These are phyloP conservation scores for Phrynocephalus forsythii DNA, from an alignment of 2,797 vertebrate genomes.

Conservation along the genomic window DNA sequence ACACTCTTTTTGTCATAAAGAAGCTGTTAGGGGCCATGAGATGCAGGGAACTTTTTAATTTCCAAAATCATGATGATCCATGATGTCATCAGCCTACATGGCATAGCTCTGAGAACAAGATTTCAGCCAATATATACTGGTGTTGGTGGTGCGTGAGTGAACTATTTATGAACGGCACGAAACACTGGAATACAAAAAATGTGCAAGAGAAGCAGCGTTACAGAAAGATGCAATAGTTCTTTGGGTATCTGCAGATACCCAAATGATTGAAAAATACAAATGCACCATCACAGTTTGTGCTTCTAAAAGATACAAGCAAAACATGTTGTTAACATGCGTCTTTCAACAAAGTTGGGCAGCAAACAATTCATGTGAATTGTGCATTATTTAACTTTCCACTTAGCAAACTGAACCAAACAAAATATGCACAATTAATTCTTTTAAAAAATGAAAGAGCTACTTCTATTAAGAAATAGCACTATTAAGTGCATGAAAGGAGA, in stretches of 20 bases:
- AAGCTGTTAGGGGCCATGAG: neutral
- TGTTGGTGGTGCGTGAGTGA: neutral
- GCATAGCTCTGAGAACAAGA: too few species aligned
- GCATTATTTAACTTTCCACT: slow-evolving; percentile 35
- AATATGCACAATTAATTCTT: neutral
- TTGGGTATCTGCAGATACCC: neutral
- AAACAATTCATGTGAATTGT: slow-evolving; percentile 23
- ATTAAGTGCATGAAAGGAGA: neutral
- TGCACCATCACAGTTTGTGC: neutral
- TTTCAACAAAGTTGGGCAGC: slow-evolving; percentile 7
- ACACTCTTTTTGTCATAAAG: neutral
- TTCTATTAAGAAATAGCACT: neutral
- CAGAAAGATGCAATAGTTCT: neutral
- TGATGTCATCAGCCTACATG: neutral
- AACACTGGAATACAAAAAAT: neutral
- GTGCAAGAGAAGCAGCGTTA: neutral
- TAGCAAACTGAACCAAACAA: slow-evolving; percentile 21
- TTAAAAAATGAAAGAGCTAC: slow-evolving; percentile 6
- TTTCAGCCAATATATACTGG: neutral
- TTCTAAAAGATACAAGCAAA: neutral
- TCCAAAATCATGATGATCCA: too few species aligned
- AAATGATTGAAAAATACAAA: slow-evolving; percentile 2
- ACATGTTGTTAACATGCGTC: neutral
- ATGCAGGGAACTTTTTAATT: too few species aligned
- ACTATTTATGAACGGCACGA: neutral